Evolutionary conservation across 2,888 invertebrate species (phyloP).

Genomic region (Kuschelorhynchus macadamiae): DNA sequence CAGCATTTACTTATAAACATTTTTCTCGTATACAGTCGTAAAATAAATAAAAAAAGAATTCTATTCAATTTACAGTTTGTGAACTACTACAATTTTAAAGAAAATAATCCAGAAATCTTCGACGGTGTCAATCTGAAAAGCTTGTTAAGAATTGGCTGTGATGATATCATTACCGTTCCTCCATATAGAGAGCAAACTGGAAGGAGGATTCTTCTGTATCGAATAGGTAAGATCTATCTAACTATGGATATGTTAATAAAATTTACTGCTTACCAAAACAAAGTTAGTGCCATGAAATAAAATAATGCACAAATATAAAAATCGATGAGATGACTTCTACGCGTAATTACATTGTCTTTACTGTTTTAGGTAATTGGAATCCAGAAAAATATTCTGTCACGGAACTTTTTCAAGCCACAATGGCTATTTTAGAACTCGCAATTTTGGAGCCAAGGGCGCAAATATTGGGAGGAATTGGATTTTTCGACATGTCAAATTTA

Average conservation of each 20-base stretch:
- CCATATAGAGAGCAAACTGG: conserved; percentile 83
- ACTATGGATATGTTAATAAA: too few relatives aligned
- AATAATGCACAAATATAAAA: too few relatives aligned
- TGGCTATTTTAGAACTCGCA: conserved; percentile 56
- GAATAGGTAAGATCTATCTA: conserved; percentile 70
- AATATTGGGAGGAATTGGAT: conserved; percentile 61
- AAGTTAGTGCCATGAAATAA: too few relatives aligned
- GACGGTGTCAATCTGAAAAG: conserved; percentile 77
- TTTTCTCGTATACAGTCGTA: not conserved
- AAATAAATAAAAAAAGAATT: not conserved
- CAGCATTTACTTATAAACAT: too few relatives aligned
- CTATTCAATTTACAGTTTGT: conserved; percentile 72
- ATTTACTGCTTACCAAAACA: too few relatives aligned
- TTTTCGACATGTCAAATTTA: conserved; percentile 68
- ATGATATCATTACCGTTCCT: conserved; percentile 76
- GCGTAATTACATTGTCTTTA: not conserved
- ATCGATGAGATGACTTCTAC: too few relatives aligned
- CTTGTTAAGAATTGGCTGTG: conserved; percentile 75
- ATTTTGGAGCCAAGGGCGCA: conserved; percentile 61
- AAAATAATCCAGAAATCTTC: conserved; percentile 77
- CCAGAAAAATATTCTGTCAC: conserved; percentile 53
- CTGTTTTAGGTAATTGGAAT: conserved; percentile 55
- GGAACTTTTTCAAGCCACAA: conserved; percentile 56
- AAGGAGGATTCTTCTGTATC: conserved; percentile 77
- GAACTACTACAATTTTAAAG: conserved; percentile 80